These are phyloP conservation scores for Folsomia manolachei DNA, from an alignment of 2,888 invertebrate genomes.

Conservation along the genomic window DNA sequence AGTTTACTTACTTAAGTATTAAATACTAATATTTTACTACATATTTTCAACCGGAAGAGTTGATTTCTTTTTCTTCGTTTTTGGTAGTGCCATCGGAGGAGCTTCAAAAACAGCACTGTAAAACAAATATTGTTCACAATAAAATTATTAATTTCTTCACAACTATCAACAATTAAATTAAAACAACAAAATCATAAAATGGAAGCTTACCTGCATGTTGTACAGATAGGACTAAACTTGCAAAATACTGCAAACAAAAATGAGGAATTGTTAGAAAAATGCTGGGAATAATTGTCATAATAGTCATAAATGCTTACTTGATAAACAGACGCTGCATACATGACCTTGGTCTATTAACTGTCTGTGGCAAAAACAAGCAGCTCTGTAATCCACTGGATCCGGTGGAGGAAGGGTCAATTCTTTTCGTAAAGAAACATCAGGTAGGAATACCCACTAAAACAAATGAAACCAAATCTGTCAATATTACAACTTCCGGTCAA, in stretches of 20 bases:
- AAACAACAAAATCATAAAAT: slow-evolving; percentile 20
- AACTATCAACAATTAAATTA: slow-evolving; percentile 49
- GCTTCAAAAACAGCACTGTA: slow-evolving; percentile 90
- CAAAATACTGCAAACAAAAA: slow-evolving; percentile 78
- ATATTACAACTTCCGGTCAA: no score
- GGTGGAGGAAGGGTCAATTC: slow-evolving; percentile 84
- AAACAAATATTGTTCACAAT: no score
- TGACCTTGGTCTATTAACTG: slow-evolving; percentile 93
- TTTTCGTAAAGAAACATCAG: slow-evolving; percentile 73
- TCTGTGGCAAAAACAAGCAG: slow-evolving; percentile 96
- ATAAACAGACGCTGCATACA: slow-evolving; percentile 95
- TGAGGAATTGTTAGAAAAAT: background rate
- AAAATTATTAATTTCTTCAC: slow-evolving; percentile 54
- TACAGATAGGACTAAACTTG: slow-evolving; percentile 94
- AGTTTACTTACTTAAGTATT: no score
- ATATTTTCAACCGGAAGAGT: slow-evolving; percentile 14
- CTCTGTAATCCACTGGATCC: slow-evolving; percentile 89
- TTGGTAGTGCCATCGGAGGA: slow-evolving; percentile 72
- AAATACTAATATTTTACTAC: slow-evolving; percentile 15
- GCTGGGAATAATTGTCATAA: no score
- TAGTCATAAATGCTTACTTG: slow-evolving; percentile 70
- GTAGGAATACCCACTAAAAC: slow-evolving; percentile 85
- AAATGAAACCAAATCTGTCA: slow-evolving; percentile 12
- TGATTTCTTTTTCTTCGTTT: slow-evolving; percentile 75
- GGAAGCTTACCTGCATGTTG: slow-evolving; percentile 84